Evolutionary conservation across 2,797 vertebrate species (phyloP), one percentile per base, ranked within the genome.

Genomic region (Micromesistius poutassou): DNA sequence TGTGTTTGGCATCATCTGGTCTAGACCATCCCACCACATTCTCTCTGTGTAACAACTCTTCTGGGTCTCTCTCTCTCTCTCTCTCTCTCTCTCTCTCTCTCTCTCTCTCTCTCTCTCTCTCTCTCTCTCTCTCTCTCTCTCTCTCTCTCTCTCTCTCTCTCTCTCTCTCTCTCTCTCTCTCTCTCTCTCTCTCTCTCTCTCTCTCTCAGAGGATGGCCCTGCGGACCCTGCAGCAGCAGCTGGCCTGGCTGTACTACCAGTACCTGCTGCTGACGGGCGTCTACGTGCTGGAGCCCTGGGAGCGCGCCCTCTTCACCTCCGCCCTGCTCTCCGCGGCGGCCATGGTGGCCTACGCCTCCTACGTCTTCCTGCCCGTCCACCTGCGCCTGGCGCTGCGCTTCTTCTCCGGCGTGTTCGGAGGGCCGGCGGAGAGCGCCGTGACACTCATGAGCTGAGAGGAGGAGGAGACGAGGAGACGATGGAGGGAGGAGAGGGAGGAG

Each of bases 161-260:
- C n/a, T 38, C 31, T 31, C n/a, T 10, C 33, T 36, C 75, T 30
- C 5, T 12, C 72, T 3, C 22, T 70, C 19, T 80, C 31, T 7
- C 33, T 16, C 28, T 25, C 22, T 28, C 50, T 40, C 71, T 42
- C 72, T 35, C 19, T 72, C 35, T 14, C 46, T 71, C 3, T 66
- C 40, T 30, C 76, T 30, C 42, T n/a, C 10, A 75, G 86, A 92
- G 78, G 84, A 98, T 98, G 97, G 95, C 94, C 83, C 87, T 98
- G 83, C 97, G 94, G 89, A 93, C 86, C 33, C 88, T 97, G 82
- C 95, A 93, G 89, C 97, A 98, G 74, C 96, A 96, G 82, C 77
- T 99, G 76, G 93, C 94, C 81, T 99, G 98, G 98, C 92, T 98
- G n/a, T 98, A 99, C 94, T 99, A 95, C 90, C 98, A 99, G 89